phyloP scores from a whole-genome alignment of 2,113 vertebrate genomes.

The Lophura nycthemera region DNA sequence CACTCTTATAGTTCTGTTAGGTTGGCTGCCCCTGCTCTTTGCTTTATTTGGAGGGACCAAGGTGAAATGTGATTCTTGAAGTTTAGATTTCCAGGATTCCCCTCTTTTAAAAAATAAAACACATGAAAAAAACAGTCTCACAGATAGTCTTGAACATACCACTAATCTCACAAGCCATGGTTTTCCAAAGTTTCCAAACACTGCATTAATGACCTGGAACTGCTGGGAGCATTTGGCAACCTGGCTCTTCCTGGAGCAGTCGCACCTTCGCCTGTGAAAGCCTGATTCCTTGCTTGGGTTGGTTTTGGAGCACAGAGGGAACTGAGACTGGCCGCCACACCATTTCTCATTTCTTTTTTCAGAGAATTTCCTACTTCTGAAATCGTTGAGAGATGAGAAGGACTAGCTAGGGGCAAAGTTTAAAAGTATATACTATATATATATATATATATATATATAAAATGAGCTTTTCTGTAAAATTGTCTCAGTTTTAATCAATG shows the following conservation, averaged over 20 bases:
- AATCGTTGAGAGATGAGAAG: neutral
- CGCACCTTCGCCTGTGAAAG: accelerated
- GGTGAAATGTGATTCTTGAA: neutral
- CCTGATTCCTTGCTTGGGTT: neutral
- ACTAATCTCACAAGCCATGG: neutral
- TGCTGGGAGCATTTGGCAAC: neutral
- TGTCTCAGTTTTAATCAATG: neutral
- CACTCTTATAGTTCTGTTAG: neutral
- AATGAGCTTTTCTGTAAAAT: neutral
- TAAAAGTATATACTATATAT: neutral
- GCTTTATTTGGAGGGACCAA: neutral
- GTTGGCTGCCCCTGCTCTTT: neutral
- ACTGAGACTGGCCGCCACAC: neutral
- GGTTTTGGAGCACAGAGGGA: neutral
- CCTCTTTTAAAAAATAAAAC: neutral
- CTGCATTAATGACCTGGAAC: neutral
- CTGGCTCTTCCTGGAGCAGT: neutral
- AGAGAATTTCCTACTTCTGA: neutral
- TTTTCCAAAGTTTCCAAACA: neutral
- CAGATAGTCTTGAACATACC: neutral
- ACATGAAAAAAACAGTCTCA: neutral
- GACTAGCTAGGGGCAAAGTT: neutral
- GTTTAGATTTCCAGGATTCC: neutral
- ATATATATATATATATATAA: neutral
- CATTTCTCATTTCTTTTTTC: conserved; percentile 15